Evolutionary conservation across 2,113 vertebrate genomes (phyloP).

Genomic region (Girardinichthys multiradiatus): DNA sequence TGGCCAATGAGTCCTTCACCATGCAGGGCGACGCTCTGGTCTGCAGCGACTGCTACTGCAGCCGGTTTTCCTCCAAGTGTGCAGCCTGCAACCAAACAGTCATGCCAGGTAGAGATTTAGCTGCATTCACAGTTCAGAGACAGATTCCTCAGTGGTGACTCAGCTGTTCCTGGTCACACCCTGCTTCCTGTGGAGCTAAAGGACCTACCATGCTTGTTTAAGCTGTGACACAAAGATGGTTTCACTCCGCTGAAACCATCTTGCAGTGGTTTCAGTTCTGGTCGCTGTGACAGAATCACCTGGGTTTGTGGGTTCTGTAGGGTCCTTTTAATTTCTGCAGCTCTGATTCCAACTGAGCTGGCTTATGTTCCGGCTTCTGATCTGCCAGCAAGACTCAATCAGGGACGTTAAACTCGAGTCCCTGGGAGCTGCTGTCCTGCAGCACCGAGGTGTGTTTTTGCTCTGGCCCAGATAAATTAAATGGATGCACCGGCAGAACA

Average conservation of each 20-base stretch:
- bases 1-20: constrained; percentile 92
- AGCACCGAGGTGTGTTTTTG: no score
- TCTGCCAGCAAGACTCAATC: no score
- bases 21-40: constrained; percentile 89
- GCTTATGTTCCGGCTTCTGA: no score
- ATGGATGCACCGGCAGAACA: no score
- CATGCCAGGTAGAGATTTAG: constrained; percentile 87
- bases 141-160: background rate
- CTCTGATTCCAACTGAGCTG: no score
- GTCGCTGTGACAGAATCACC: background rate
- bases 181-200: background rate
- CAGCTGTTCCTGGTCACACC: constrained; percentile 17
- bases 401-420: no score
- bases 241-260: background rate
- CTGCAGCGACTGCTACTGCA: constrained; percentile 95
- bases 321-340: no score
- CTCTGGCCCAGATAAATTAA: no score
- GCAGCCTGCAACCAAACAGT: constrained; percentile 90
- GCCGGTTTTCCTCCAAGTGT: constrained; percentile 93
- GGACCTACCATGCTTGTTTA: no score
- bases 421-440: no score
- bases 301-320: background rate
- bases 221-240: background rate
- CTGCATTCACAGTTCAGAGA: background rate
- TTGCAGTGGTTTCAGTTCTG: no score